Percentiles rank a stretch among this genome's conserved stretches.
These are phyloP conservation scores for Rhaphigaster nebulosa DNA, from an alignment of 2,888 invertebrate genomes.

Conservation along the genomic window DNA sequence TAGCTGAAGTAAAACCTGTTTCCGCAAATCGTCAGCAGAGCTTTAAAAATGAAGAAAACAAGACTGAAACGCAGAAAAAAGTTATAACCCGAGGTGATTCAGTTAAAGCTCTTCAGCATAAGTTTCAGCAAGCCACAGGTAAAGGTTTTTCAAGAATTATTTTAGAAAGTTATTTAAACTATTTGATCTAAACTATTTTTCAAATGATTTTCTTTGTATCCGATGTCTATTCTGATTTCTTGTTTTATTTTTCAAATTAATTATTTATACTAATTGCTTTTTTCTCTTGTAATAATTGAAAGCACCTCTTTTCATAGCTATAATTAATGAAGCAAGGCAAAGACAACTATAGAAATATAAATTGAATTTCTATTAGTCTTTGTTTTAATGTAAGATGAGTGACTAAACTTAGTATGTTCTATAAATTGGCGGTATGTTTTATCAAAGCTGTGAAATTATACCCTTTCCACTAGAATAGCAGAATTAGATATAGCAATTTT, in stretches of 20 bases:
- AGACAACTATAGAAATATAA: background rate
- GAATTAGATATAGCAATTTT: background rate
- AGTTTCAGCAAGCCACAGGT: slow-evolving; percentile 80
- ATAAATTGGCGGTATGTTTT: background rate
- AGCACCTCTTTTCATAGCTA: background rate
- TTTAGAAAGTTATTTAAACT: background rate
- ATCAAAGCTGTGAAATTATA: background rate
- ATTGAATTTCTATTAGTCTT: background rate
- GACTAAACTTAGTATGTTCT: background rate
- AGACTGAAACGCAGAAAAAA: slow-evolving; percentile 64
- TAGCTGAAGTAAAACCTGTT: slow-evolving; percentile 50
- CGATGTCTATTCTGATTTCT: background rate
- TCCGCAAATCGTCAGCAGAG: slow-evolving; percentile 50
- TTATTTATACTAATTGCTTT: background rate
- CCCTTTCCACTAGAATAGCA: background rate
- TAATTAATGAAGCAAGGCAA: background rate
- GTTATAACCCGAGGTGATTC: slow-evolving; percentile 72
- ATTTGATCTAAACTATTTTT: background rate
- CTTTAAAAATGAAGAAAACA: slow-evolving; percentile 64
- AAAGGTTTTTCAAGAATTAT: slow-evolving; percentile 57
- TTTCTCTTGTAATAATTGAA: background rate
- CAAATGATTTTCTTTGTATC: background rate
- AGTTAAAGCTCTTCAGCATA: slow-evolving; percentile 83
- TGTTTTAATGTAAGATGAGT: background rate
- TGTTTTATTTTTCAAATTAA: slow-evolving; percentile 5